Evolutionary conservation across 2,113 vertebrate species (phyloP).

Genomic region (Aldabrachelys gigantea): DNA sequence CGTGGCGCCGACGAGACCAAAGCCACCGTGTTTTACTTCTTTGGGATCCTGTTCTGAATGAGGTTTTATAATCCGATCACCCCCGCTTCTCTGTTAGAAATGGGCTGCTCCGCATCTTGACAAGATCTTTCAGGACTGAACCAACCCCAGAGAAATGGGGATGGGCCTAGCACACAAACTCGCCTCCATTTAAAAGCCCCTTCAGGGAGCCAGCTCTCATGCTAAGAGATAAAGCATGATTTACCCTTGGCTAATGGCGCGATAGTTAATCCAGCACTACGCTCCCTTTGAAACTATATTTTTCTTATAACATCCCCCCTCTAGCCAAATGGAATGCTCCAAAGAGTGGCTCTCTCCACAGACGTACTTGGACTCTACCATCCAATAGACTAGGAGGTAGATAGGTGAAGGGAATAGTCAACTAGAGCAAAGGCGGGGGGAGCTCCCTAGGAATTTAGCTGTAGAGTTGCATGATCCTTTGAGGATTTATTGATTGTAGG

Average conservation of each 20-base stretch:
- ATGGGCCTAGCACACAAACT: neutral
- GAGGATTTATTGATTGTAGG: neutral
- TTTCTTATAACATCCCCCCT: neutral
- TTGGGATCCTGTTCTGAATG: neutral
- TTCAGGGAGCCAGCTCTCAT: too few species aligned
- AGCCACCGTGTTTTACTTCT: too few species aligned
- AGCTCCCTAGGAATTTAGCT: neutral
- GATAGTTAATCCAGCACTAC: neutral
- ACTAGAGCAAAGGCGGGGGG: neutral
- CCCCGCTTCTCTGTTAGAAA: neutral
- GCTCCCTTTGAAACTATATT: neutral
- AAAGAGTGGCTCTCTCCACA: fast-evolving
- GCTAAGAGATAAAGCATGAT: neutral
- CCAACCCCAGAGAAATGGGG: neutral
- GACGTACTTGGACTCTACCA: neutral
- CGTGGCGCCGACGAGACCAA: fast-evolving
- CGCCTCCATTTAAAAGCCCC: neutral
- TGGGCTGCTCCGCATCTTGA: neutral
- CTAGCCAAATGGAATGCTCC: neutral
- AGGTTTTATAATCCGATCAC: too few species aligned
- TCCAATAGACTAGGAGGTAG: fast-evolving
- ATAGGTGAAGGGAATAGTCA: neutral
- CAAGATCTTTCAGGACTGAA: neutral
- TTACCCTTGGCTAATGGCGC: neutral
- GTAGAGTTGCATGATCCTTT: too few species aligned